These are phyloP conservation scores for Larimichthys polyactis DNA, from an alignment of 2,113 vertebrate species.

Conservation along the genomic window DNA sequence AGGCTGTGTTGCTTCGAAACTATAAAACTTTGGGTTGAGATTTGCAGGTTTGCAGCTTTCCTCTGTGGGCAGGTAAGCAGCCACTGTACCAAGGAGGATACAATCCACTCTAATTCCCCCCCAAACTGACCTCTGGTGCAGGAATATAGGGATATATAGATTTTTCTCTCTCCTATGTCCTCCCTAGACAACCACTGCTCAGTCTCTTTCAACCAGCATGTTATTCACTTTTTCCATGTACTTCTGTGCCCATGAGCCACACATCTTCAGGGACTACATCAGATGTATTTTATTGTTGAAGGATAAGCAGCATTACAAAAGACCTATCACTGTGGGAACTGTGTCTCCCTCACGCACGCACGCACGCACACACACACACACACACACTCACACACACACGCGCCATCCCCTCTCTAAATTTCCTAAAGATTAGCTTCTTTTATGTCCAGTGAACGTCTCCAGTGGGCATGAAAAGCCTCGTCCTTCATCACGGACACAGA, in stretches of 20 bases:
- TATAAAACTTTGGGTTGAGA: slow-evolving; percentile 38
- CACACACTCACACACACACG: background rate
- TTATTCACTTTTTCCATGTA: slow-evolving; percentile 45
- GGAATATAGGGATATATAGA: slow-evolving; percentile 10
- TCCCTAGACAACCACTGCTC: slow-evolving; percentile 27
- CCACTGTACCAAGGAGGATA: slow-evolving; percentile 19
- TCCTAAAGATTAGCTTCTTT: slow-evolving; percentile 78
- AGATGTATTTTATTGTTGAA: slow-evolving; percentile 36
- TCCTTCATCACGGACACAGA: slow-evolving; percentile 81
- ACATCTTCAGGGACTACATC: slow-evolving; percentile 42
- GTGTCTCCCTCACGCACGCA: slow-evolving; percentile 28
- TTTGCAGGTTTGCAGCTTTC: slow-evolving; percentile 27
- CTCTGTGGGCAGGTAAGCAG: slow-evolving; percentile 39
- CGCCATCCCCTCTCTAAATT: slow-evolving; percentile 54
- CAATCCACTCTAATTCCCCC: slow-evolving; percentile 45
- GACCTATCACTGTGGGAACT: slow-evolving; percentile 65
- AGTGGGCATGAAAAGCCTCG: slow-evolving; percentile 75
- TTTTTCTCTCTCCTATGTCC: slow-evolving; percentile 3
- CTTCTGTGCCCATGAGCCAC: slow-evolving; percentile 14
- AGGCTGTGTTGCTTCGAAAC: background rate
- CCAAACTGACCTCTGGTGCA: slow-evolving; percentile 62
- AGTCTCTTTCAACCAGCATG: slow-evolving; percentile 10
- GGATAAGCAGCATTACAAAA: slow-evolving; percentile 56
- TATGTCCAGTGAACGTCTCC: slow-evolving; percentile 74
- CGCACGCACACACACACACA: slow-evolving; percentile 14